Conservation (phyloP, 2,888 invertebrate genomes). For the Hirtodrosophila cameraria region DNA sequence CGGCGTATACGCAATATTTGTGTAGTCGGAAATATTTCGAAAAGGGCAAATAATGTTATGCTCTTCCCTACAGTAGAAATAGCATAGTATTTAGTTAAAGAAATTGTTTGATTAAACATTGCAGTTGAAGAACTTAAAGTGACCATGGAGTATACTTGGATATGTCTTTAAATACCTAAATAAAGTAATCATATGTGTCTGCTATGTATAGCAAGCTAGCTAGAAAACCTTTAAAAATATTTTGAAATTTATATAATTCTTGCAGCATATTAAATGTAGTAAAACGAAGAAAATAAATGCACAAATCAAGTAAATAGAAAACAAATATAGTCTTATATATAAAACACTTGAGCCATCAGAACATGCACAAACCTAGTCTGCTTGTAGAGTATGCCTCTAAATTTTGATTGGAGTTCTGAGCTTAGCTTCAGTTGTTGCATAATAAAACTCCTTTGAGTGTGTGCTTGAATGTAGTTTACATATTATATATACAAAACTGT, state of each 20-base stretch:
- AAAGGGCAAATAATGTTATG: constrained; percentile 10
- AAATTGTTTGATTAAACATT: too few species aligned
- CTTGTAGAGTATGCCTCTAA: constrained; percentile 9
- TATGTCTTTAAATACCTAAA: too few species aligned
- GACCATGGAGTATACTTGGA: too few species aligned
- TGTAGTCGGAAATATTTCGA: constrained; percentile 13
- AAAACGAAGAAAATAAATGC: too few species aligned
- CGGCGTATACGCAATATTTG: constrained; percentile 60
- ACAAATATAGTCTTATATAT: background rate
- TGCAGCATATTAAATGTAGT: too few species aligned
- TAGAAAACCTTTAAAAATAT: too few species aligned
- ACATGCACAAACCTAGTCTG: background rate
- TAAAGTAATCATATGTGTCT: too few species aligned
- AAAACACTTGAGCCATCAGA: background rate
- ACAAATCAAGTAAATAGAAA: background rate
- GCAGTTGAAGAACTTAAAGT: too few species aligned
- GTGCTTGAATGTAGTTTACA: constrained; percentile 21
- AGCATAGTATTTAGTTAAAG: too few species aligned
- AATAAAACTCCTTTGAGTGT: constrained; percentile 18
- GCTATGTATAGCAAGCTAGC: too few species aligned
- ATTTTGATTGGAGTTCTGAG: constrained; percentile 18
- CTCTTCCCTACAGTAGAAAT: too few species aligned
- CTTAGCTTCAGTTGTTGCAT: constrained; percentile 31
- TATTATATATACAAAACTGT: constrained; percentile 25
- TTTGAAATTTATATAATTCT: too few species aligned